Evolutionary conservation across 2,888 invertebrate species (phyloP).

Genomic region (Lasioglossum leucozonium): DNA sequence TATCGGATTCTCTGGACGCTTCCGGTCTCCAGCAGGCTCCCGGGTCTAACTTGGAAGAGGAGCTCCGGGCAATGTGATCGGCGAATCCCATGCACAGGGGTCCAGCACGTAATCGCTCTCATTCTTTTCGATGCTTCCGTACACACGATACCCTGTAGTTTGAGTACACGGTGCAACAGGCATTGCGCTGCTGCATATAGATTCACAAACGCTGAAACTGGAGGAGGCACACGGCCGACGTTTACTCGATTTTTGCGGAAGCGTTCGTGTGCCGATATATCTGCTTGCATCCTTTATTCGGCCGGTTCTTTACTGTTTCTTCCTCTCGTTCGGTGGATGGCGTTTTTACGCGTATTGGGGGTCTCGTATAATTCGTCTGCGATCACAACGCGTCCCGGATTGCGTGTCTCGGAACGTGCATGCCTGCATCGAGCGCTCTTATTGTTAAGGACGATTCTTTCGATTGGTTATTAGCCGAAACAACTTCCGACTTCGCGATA

Average conservation of each 20-base stretch:
- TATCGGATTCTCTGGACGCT: not conserved
- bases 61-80: not conserved
- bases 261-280: constrained; percentile 14
- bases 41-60: constrained; percentile 5
- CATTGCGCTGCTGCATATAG: constrained; percentile 46
- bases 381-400: constrained; percentile 34
- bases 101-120: constrained; percentile 56
- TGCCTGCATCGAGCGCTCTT: constrained; percentile 44
- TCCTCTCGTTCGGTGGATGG: not conserved
- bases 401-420: constrained; percentile 63
- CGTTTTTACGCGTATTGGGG: constrained; percentile 35
- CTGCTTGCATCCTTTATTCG: not conserved
- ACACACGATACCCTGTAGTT: constrained; percentile 62
- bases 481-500: constrained; percentile 23
- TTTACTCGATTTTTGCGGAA: constrained; percentile 68
- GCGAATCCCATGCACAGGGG: constrained; percentile 2
- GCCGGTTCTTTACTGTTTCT: constrained; percentile 26
- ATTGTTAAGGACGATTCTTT: constrained; percentile 56
- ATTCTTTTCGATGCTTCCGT: constrained; percentile 49
- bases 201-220: constrained; percentile 22
- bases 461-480: constrained; percentile 39
- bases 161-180: constrained; percentile 37
- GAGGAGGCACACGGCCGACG: constrained; percentile 6
- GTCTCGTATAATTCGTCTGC: constrained; percentile 48
- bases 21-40: constrained; percentile 9